Conservation (phyloP, 2,113 vertebrate genomes). For the Austrofundulus limnaeus region DNA sequence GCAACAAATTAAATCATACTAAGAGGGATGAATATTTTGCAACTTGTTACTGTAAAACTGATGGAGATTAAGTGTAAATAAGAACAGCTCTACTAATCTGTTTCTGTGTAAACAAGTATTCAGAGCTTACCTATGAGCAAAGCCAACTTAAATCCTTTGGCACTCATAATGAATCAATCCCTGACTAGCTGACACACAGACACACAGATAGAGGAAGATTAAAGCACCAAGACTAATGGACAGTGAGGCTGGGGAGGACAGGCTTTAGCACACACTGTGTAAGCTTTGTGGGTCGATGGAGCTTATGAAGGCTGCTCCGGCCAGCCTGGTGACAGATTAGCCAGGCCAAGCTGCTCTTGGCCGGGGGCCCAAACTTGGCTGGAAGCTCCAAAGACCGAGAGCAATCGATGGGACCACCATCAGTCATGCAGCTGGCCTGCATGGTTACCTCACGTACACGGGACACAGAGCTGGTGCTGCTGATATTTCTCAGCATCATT, state of each 20-base stretch:
- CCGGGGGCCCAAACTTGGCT: slow-evolving; percentile 69
- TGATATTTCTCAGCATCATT: slow-evolving; percentile 57
- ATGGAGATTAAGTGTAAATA: background rate
- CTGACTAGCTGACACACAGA: slow-evolving; percentile 61
- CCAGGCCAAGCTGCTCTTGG: slow-evolving; percentile 69
- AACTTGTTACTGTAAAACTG: too few relatives aligned
- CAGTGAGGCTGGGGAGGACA: slow-evolving; percentile 67
- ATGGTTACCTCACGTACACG: slow-evolving; percentile 56
- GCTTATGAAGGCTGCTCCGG: slow-evolving; percentile 70
- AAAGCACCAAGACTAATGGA: slow-evolving; percentile 75
- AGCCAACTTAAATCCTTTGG: slow-evolving; percentile 58
- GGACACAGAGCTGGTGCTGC: slow-evolving; percentile 47
- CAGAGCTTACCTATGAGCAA: slow-evolving; percentile 33
- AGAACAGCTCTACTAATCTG: slow-evolving; percentile 15
- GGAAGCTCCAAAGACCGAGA: slow-evolving; percentile 65
- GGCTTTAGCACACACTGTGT: slow-evolving; percentile 66
- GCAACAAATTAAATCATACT: too few relatives aligned
- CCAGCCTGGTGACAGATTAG: slow-evolving; percentile 74
- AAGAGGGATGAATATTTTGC: too few relatives aligned
- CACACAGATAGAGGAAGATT: slow-evolving; percentile 73
- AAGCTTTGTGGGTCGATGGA: slow-evolving; percentile 70
- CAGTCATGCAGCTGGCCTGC: slow-evolving; percentile 69
- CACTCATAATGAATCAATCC: slow-evolving; percentile 69
- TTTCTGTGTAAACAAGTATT: slow-evolving; percentile 30
- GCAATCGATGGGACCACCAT: slow-evolving; percentile 76